Base-by-base conservation (phyloP, 2,113 vertebrate genomes). In the Scortum barcoo region DNA sequence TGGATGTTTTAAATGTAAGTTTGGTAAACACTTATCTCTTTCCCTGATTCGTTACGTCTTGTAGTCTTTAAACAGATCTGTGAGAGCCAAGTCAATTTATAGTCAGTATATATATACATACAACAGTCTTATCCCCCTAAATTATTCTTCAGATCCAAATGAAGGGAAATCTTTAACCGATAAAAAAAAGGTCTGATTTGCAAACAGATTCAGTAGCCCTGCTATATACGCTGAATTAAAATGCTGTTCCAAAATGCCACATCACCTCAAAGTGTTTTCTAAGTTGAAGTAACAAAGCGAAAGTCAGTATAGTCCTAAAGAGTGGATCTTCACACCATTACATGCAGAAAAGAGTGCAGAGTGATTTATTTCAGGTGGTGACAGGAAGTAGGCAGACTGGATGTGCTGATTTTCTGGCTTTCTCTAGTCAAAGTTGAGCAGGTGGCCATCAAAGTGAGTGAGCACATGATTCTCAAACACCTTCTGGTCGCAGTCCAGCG, bases 381-480 rank as follows among this genome's bases (percentile, higher is more conserved):
- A 92, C 70, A 53, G 83, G 76, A 86, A 72, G 60, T 70, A 72
- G 86, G 84, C 86, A 61, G 79, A 84, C 42, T 14, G 44, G 61
- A 73, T 86, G 76, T 80, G 76, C 66, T 68, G 71, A 81, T 72
- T 68, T 53, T 48, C 58, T 67, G 69, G 28, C 7, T 36, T 67
- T 16, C n/a, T 72, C 89, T 96, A 98, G 54, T 97, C 96, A 5
- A 99, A 98, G 92, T 96, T 96, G 78, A 97, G 94, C 79, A 95
- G 87, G 53, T 97, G 97, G 89, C 96, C 95, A 80, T 98, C 97
- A 19, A 99, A 99, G 93, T 99, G 98, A 0, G 96, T 99, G 88
- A 99, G 97, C 54, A 99, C 98, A 0, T 99, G 98, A 85, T 96
- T 96, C 95, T 99, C 98, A 19, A 98, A 99, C 1, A 96, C 95